Base-by-base conservation (phyloP, 2,888 invertebrate genomes). In the Latheticus oryzae region DNA sequence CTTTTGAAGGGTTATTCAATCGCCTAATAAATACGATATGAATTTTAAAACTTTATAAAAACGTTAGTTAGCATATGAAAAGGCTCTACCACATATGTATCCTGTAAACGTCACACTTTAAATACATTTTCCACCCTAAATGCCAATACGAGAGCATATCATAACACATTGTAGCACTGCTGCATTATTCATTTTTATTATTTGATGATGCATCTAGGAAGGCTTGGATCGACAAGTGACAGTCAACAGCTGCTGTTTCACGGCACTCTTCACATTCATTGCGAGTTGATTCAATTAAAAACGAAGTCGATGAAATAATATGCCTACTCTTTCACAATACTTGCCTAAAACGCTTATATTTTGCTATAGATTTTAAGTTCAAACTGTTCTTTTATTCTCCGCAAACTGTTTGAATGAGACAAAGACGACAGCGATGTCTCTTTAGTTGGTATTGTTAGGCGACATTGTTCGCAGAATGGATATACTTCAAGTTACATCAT, bases 401-500 rank as follows among this genome's bases (percentile, higher is more conserved):
- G 74, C 76, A 76, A 75, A 76, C 76, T 73, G 73, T 73, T 71
- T 69, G 72, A 71, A 71, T 71, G 70, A 74, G 74, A 77, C 77
- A 77, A 74, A 71, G 69, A 67, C 68, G 61, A 67, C 68, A 74
- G 74, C 77, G 77, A 76, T 78, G 78, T 78, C 78, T 78, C 77
- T 77, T 78, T 78, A 78, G 78, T 75, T 73, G 75, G 72, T 73
- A 65, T 77, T 78, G 78, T 77, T 74, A 69, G 64, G 48, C 54
- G 61, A 65, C 68, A 75, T 76, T 77, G 75, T 78, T 75, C 72
- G 68, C 66, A 63, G 75, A 77, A 78, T 77, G 70, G 77, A 78
- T 77, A 77, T 77, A 77, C 78, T 77, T 78, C 76, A 78, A 77
- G 77, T 78, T 78, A 78, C 78, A 78, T 78, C 77, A 76, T 77